Evolutionary conservation across 2,888 invertebrate genomes (phyloP).

Genomic region (Brachylomia viminalis): DNA sequence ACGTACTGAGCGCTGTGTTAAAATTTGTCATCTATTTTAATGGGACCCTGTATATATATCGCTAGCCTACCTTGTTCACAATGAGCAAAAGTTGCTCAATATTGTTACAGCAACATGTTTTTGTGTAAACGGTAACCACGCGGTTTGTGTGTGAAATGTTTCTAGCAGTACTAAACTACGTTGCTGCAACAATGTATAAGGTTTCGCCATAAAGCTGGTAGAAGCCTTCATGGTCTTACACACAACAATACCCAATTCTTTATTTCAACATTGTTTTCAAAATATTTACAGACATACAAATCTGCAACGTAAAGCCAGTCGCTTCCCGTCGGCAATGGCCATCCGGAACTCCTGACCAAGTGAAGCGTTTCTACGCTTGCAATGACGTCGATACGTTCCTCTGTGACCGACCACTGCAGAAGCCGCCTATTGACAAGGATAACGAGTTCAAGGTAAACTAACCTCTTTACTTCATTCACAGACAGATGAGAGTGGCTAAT

Average conservation of each 20-base stretch:
- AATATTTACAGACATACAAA: constrained; percentile 94
- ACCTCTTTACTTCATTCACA: not conserved
- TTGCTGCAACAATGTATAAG: not conserved
- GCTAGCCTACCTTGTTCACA: no score
- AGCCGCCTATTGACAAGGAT: constrained; percentile 97
- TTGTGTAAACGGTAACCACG: not conserved
- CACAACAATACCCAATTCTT: not conserved
- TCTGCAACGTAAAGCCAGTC: constrained; percentile 97
- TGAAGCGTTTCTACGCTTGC: constrained; percentile 96
- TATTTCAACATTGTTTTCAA: not conserved
- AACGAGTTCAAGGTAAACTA: constrained; percentile 96
- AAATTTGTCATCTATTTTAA: no score
- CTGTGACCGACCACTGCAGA: constrained; percentile 97
- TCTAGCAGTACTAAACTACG: not conserved
- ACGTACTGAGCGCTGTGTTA: no score
- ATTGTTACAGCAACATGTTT: not conserved
- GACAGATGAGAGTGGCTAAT: not conserved
- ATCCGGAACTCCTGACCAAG: constrained; percentile 95
- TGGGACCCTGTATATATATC: no score
- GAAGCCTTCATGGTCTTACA: not conserved
- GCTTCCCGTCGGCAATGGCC: constrained; percentile 92
- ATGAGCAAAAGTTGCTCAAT: not conserved
- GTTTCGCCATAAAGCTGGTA: not conserved
- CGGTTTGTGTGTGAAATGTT: not conserved
- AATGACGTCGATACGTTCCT: constrained; percentile 97